Base-by-base conservation (phyloP, 2,797 vertebrate genomes). In the Scomberomorus guttatus region DNA sequence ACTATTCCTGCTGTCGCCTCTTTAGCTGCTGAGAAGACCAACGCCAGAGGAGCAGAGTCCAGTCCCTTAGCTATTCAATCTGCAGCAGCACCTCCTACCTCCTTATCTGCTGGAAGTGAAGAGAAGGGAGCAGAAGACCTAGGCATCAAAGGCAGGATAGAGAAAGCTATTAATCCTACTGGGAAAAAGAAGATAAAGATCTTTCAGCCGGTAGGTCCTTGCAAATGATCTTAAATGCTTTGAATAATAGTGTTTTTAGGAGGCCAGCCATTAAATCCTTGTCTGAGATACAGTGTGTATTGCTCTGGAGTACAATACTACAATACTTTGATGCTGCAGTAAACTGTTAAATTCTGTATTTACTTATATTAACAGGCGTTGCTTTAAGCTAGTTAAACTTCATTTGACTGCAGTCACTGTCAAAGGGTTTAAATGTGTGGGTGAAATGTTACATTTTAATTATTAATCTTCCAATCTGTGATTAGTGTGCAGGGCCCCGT, bases 141-240 rank as follows among this genome's bases (percentile, higher is more conserved):
- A 85, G 98, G 98, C 27, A 99, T 99, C 89, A 99, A 99, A 94
- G 98, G 98, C 80, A 96, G 98, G 82, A 99, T 99, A 86, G 98
- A 99, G 93, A 99, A 99, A 86, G 97, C 98, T 32, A 96, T 96
- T 24, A 97, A 99, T 92, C 98, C 98, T 39, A 99, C 97, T 58
- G 98, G 98, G 70, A 99, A 99, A 94, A 99, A 99, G 93, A 99
- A 98, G 82, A 97, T 99, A 11, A 99, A 99, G 96, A 99, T 99
- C 94, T 99, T 99, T 95, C 98, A 99, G 86, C 98, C 98, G 92
- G 98, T 99, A 95, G 93, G 98, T 98, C 61, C 39, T 64, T 69
- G n/a, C 25, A 73, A n/a, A 52, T 64, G 27, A 20, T 75, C 11
- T 20, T 46, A 7, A 65, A 52, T 5, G 2, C 17, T 32, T 75